Base-by-base conservation (phyloP, 1,140 invertebrate species). In the Streblospio benedicti region DNA sequence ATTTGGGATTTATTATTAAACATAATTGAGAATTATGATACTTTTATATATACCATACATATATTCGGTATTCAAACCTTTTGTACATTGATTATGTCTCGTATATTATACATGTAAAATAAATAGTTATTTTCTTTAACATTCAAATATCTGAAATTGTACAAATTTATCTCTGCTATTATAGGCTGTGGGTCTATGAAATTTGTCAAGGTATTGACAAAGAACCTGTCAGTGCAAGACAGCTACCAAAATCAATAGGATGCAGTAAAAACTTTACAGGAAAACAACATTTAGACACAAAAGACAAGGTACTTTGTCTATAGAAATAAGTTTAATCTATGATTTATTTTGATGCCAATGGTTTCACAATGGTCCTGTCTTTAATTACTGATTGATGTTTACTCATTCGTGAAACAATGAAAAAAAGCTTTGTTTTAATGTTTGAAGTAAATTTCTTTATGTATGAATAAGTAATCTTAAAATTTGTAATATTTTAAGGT, bases 231-330 rank as follows among this genome's bases (percentile, higher is more conserved):
- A 86, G 81, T 58, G 81, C 85, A 0, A 81, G 91, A 68, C 84
- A 93, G 61, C 83, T 93, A 50, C 82, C 90, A 0, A 96, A 97
- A 76, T 96, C 91, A 33, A 93, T 97, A 66, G 93, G 91, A 0
- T 95, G 92, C 70, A 92, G 90, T 69, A 97, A 97, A 80, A 91
- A 89, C 67, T 96, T 98, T 76, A 83, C 84, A 14, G 93, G 93
- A 0, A 87, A 85, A 73, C 83, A 84, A 61, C 84, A 85, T n/a
- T 82, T 97, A 18, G 77, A 78, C 3, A 85, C 85, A 1, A 75
- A 83, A 58, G 83, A 88, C 56, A 84, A 86, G 64, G 83, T 94
- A 49, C 20, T 20, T 49, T 12, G 38, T 5, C 38, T 58, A 45
- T n/a, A 57, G 1, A 23, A 23, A 6, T 58, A 23, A 57, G n/a